These are phyloP conservation scores for Eristalis pertinax DNA, from an alignment of 2,888 invertebrate species.

Conservation along the genomic window DNA sequence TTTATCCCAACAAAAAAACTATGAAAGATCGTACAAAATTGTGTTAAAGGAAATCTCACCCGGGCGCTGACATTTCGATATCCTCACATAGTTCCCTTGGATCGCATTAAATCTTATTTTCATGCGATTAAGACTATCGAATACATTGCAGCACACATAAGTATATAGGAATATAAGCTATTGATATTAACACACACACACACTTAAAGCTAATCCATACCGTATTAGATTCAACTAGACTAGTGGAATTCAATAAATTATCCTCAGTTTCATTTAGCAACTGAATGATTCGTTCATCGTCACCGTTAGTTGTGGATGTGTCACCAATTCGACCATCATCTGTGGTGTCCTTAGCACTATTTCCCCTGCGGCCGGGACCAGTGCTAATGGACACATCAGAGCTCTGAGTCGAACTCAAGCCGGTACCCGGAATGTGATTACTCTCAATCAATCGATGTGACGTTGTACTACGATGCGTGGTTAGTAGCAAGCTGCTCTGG, in stretches of 20 bases:
- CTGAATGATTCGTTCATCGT: slow-evolving; percentile 59
- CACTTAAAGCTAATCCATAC: slow-evolving; percentile 57
- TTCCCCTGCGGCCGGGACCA: slow-evolving; percentile 24
- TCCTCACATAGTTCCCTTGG: neutral
- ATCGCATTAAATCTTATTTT: slow-evolving; percentile 20
- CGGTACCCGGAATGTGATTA: slow-evolving; percentile 73
- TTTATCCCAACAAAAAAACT: neutral
- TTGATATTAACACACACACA: slow-evolving; percentile 21
- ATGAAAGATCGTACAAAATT: neutral
- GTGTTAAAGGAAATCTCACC: neutral
- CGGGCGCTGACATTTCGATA: slow-evolving; percentile 1
- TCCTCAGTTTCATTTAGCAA: slow-evolving; percentile 68
- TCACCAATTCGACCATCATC: slow-evolving; percentile 38
- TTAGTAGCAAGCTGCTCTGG: slow-evolving; percentile 69
- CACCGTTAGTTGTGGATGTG: slow-evolving; percentile 57
- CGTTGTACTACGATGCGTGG: slow-evolving; percentile 68
- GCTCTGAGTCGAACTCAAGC: slow-evolving; percentile 30
- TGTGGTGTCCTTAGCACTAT: slow-evolving; percentile 47
- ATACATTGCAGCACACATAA: neutral
- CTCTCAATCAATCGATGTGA: slow-evolving; percentile 73
- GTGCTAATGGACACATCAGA: slow-evolving; percentile 33
- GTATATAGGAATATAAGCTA: neutral
- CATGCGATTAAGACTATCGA: slow-evolving; percentile 37
- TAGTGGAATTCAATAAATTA: slow-evolving; percentile 71
- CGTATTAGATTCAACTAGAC: slow-evolving; percentile 77